phyloP scores from a whole-genome alignment of 2,113 vertebrate genomes.

The Himantopus leucocephalus region DNA sequence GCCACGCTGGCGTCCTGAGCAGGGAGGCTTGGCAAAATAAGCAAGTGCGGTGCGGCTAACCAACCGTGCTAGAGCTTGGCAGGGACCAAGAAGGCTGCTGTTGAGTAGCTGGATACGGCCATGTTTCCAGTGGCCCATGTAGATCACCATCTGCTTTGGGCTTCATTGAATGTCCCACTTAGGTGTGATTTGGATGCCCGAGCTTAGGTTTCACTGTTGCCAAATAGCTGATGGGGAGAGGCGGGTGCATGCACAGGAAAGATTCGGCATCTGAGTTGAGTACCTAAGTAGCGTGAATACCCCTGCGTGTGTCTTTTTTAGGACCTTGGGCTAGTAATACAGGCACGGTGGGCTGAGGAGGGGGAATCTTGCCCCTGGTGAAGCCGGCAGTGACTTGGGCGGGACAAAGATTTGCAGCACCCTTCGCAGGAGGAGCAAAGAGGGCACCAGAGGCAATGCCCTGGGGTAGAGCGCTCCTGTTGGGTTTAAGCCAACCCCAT shows the following conservation, averaged over 20 bases:
- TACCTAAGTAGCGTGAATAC: neutral
- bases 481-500: neutral
- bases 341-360: neutral
- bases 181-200: neutral
- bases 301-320: neutral
- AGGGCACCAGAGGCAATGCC: neutral
- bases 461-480: neutral
- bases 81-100: neutral
- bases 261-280: neutral
- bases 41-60: fast-evolving
- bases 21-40: neutral
- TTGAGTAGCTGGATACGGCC: neutral
- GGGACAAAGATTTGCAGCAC: neutral
- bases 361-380: neutral
- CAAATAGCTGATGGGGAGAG: neutral
- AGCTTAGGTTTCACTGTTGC: neutral
- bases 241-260: neutral
- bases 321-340: neutral
- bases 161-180: fast-evolving
- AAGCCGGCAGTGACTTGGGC: neutral
- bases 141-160: slow-evolving; percentile 22
- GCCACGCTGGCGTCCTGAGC: neutral
- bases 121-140: neutral
- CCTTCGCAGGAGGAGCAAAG: fast-evolving
- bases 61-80: neutral